Evolutionary conservation across 1,140 invertebrate genomes (phyloP), one percentile per base, ranked within the genome.

Genomic region (Nasonia giraulti): DNA sequence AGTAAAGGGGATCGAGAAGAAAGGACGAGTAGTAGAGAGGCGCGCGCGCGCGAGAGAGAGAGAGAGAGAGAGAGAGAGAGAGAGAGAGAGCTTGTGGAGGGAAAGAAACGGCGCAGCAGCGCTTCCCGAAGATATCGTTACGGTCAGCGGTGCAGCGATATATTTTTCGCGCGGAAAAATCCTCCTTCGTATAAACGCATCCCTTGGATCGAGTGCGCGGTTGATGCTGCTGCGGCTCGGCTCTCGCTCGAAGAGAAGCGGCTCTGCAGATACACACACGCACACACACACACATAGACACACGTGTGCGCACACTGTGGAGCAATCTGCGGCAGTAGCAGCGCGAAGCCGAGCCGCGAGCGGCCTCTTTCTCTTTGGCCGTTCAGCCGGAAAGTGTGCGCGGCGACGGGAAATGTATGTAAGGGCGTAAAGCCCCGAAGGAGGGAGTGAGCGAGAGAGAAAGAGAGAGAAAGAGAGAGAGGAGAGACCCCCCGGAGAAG

Each of bases 341-440:
- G 55, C 14, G 47, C 47, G n/a, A n/a, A 62, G 55, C 55, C 14
- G 17, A 20, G 17, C 55, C 55, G 55, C 55, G 20, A 62, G 55
- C 55, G 55, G 55, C 55, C 55, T 62, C 55, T 62, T 62, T 62
- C 55, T 62, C 55, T 62, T 62, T 62, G 55, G 55, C 55, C 20
- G 55, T 62, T 62, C 55, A 62, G 20, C 55, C 55, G 55, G 55
- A 62, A 62, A 62, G 50, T 55, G n/a, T 17, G 69, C 27, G 23
- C 69, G 74, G 23, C 69, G 74, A 17, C 37, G 20, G 33, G 74
- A 75, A 75, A 75, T 75, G 74, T 75, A 75, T 75, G 74, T 75
- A 75, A 37, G 40, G 20, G 74, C 74, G 31, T 75, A 75, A 75
- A 44, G 31, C 74, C 37, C 20, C 37, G 8, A n/a, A 40, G 74